A percentile compares a stretch with the other conserved stretches of the same genome.
phyloP scores from a whole-genome alignment of 2,113 vertebrate genomes.

The Aphelocoma coerulescens region DNA sequence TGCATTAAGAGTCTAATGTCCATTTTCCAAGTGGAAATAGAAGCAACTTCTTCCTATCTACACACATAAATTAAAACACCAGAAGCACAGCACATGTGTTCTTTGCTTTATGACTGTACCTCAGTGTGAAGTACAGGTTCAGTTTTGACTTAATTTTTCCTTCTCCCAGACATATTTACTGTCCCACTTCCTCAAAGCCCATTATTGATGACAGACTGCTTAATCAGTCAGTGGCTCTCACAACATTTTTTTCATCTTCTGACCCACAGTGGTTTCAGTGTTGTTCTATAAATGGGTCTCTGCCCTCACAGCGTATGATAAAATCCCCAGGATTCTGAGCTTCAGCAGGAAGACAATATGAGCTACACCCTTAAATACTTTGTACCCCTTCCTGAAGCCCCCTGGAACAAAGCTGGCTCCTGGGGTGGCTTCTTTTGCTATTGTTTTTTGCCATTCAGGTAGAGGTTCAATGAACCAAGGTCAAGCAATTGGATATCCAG shows the following conservation, averaged over 20 bases:
- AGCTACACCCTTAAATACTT: not conserved
- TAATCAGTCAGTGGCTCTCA: not conserved
- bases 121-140: not conserved
- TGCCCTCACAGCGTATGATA: not conserved
- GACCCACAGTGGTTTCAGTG: not conserved
- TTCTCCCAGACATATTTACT: not conserved
- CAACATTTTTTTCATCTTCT: not conserved
- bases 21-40: conserved; percentile 25
- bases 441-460: not conserved
- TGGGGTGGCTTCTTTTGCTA: not conserved
- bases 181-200: not conserved
- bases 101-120: not conserved
- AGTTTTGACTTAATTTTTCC: not conserved
- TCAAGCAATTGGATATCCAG: not conserved
- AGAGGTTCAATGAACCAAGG: not conserved
- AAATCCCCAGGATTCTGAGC: not conserved
- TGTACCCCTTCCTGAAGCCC: not conserved
- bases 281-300: not conserved
- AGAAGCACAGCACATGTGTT: not conserved
- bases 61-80: not conserved
- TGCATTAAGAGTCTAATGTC: not conserved
- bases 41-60: conserved; percentile 11
- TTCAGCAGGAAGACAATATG: not conserved
- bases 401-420: not conserved
- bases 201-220: not conserved